phyloP scores from a whole-genome alignment of 2,888 invertebrate species.

The Drosophila nr. perissopoda region DNA sequence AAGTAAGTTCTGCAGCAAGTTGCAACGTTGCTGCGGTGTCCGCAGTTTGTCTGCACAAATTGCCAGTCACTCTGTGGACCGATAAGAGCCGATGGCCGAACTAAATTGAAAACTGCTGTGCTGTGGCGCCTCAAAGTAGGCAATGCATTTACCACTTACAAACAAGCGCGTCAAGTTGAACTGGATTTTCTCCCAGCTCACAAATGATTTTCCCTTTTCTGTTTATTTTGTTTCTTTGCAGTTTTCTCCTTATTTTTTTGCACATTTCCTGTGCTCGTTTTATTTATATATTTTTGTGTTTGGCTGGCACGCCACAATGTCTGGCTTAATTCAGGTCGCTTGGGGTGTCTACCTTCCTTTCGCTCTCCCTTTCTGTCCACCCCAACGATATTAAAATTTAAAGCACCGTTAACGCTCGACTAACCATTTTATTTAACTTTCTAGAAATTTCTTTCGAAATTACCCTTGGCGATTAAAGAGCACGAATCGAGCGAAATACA shows the following conservation, averaged over 20 bases:
- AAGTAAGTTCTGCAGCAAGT: conserved; percentile 52
- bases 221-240: conserved; percentile 13
- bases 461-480: background rate
- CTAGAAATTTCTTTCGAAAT: conserved; percentile 15
- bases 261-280: conserved; percentile 50
- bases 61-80: conserved; percentile 66
- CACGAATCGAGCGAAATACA: background rate
- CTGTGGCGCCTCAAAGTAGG: conserved; percentile 67
- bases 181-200: conserved; percentile 25
- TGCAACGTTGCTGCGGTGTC: conserved; percentile 59
- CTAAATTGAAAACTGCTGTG: conserved; percentile 73
- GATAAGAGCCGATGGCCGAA: conserved; percentile 66
- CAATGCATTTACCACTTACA: conserved; percentile 57
- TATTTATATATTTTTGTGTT: conserved; percentile 1
- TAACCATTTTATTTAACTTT: conserved; percentile 41
- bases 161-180: conserved; percentile 10
- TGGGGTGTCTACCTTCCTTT: conserved; percentile 11
- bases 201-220: conserved; percentile 60
- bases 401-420: conserved; percentile 27
- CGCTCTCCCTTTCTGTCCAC: background rate
- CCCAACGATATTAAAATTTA: conserved; percentile 29
- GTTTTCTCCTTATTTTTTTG: conserved; percentile 25
- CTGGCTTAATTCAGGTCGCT: conserved; percentile 58
- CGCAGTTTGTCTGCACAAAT: conserved; percentile 77
- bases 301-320: conserved; percentile 49